Base-by-base conservation (phyloP, 2,113 vertebrate species). In the Lanius ludovicianus region DNA sequence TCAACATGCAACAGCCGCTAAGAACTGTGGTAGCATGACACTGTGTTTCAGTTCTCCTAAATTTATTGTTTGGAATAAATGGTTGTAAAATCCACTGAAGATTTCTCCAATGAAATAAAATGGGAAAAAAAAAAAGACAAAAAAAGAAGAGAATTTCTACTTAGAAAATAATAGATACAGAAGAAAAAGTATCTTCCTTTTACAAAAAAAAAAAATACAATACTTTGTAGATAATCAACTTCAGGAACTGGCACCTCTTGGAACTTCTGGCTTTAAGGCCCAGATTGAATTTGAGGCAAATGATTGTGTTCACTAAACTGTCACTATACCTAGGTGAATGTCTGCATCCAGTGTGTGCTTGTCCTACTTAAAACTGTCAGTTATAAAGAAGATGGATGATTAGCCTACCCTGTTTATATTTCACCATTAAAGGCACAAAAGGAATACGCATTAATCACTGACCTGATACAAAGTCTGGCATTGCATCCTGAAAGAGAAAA, bases 361-460 rank as follows among this genome's bases (percentile, higher is more conserved):
- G 88, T 79, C 62, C 91, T 95, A 82, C 49, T 90, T 95, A 63
- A 91, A 94, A 79, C 55, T 44, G 35, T 70, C 81, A 92, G 25
- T 28, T 50, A 55, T 49, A 86, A 96, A 84, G 60, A 76, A 95
- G 87, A 93, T 79, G 64, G 73, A 88, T 95, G 76, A 96, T 88
- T 90, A 94, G 55, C 91, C 91, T 96, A 50, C 80, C 60, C 67
- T 85, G 89, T 90, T 94, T 96, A 86, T 96, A 84, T 87, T 97
- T 95, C 93, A 89, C 68, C 49, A 89, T 90, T 95, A 94, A 93
- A 96, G 68, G 74, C 87, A 90, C 88, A 95, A 96, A 94, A 93
- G 75, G 84, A 91, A 94, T 77, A 87, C 7, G 28, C 55, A 68
- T 89, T 95, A 96, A 93, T 96, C 92, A 94, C 76, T 92, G 90